Evolutionary conservation across 2,797 vertebrate species (phyloP).

Genomic region (Periophthalmus magnuspinnatus): DNA sequence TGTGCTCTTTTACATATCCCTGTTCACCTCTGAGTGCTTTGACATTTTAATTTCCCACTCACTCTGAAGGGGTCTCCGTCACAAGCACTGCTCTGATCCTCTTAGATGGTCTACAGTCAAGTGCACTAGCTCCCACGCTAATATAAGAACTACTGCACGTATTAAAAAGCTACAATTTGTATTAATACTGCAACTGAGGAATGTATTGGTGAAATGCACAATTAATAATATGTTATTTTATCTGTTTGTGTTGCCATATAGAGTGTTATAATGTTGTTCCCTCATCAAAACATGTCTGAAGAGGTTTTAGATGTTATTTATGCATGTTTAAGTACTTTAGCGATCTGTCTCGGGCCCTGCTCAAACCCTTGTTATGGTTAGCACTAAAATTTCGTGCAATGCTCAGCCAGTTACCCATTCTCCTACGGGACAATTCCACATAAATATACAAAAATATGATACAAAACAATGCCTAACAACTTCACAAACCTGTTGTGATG

Average conservation of each 20-base stretch:
- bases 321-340: too few species aligned
- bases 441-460: too few species aligned
- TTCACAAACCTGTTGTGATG: too few species aligned
- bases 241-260: not conserved
- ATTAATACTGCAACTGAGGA: not conserved
- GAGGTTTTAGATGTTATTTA: too few species aligned
- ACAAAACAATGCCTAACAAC: too few species aligned
- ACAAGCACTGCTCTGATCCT: constrained; percentile 36
- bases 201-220: not conserved
- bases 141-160: constrained; percentile 29
- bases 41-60: constrained; percentile 61
- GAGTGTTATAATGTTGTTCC: not conserved
- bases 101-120: constrained; percentile 18
- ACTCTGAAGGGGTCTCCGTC: constrained; percentile 36
- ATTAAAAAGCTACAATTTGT: constrained; percentile 4
- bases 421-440: too few species aligned
- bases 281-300: too few species aligned
- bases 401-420: too few species aligned
- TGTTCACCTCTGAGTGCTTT: constrained; percentile 58
- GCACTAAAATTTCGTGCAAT: too few species aligned
- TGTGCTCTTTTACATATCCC: constrained; percentile 30
- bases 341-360: too few species aligned
- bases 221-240: not conserved
- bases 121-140: constrained; percentile 6
- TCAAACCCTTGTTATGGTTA: too few species aligned